phyloP scores from a whole-genome alignment of 1,140 invertebrate genomes.

The Copidosoma floridanum region DNA sequence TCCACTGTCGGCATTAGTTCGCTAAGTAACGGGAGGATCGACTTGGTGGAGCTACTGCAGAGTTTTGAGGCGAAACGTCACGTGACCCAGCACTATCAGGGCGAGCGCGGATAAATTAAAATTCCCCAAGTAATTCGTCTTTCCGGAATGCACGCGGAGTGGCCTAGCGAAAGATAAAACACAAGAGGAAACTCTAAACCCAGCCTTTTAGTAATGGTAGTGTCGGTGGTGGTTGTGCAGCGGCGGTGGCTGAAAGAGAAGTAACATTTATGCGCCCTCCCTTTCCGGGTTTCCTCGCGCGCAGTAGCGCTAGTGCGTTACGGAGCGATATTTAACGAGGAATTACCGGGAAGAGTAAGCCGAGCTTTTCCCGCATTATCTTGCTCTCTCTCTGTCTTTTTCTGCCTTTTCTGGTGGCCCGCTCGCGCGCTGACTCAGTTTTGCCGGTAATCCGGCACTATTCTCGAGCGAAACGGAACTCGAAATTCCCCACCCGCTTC shows the following conservation, averaged over 20 bases:
- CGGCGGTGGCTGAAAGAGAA: not conserved
- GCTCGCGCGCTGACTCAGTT: slow-evolving; percentile 44
- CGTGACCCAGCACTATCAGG: no score
- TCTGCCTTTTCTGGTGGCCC: no score
- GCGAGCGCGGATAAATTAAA: slow-evolving; percentile 31
- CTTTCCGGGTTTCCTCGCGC: not conserved
- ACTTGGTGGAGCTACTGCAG: no score
- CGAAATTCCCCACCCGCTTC: slow-evolving; percentile 34
- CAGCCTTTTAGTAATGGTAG: no score
- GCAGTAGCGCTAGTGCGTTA: slow-evolving; percentile 19
- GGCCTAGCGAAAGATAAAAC: slow-evolving; percentile 20
- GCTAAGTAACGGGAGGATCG: no score
- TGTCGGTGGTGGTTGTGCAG: no score
- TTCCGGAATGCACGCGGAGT: slow-evolving; percentile 7
- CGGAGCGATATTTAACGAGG: slow-evolving; percentile 46
- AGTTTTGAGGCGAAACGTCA: no score
- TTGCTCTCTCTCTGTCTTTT: no score
- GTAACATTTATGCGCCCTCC: slow-evolving; percentile 35
- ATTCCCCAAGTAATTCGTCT: slow-evolving; percentile 30
- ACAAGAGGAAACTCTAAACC: not conserved
- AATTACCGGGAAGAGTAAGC: slow-evolving; percentile 42
- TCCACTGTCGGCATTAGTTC: no score
- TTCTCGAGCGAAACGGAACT: slow-evolving; percentile 38
- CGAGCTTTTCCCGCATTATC: slow-evolving; percentile 50
- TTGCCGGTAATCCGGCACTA: slow-evolving; percentile 45